Conservation (phyloP, 2,888 invertebrate genomes). For the Neocrepidodera transversa region DNA sequence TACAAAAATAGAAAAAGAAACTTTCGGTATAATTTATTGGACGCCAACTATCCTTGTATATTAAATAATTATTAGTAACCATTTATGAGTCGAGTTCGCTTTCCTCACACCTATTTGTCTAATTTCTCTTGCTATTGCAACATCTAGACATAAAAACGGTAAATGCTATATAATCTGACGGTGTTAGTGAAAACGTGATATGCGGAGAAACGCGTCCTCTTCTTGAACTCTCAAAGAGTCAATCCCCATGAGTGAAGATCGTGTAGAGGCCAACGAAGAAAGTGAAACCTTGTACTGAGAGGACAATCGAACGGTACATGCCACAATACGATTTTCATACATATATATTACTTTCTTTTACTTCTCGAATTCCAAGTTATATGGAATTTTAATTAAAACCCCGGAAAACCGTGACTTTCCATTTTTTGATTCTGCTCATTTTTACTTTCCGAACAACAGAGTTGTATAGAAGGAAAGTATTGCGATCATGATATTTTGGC, state of each 20-base stretch:
- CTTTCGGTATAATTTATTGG: no score
- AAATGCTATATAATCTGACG: slow-evolving; percentile 19
- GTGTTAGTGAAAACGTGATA: slow-evolving; percentile 20
- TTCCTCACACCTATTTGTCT: background rate
- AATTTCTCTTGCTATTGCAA: slow-evolving; percentile 15
- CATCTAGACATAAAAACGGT: slow-evolving; percentile 6
- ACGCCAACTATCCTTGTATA: background rate
- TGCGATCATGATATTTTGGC: no score
- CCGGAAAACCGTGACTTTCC: no score
- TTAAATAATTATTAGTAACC: background rate
- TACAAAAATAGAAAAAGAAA: no score
- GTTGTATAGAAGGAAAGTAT: no score
- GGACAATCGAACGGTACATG: background rate
- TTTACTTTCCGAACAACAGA: no score
- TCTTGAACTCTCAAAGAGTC: slow-evolving; percentile 5
- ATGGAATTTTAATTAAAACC: no score
- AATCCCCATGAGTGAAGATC: background rate
- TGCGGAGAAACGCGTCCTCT: slow-evolving; percentile 20
- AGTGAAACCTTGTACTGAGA: slow-evolving; percentile 15
- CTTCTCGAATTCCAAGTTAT: no score
- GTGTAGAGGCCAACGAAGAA: slow-evolving; percentile 4
- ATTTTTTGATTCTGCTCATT: no score
- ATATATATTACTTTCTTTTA: no score
- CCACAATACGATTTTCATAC: background rate
- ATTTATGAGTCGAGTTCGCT: background rate